Evolutionary conservation across 2,888 invertebrate genomes (phyloP), one percentile per base, ranked within the genome.

Genomic region (Plutella xylostella): DNA sequence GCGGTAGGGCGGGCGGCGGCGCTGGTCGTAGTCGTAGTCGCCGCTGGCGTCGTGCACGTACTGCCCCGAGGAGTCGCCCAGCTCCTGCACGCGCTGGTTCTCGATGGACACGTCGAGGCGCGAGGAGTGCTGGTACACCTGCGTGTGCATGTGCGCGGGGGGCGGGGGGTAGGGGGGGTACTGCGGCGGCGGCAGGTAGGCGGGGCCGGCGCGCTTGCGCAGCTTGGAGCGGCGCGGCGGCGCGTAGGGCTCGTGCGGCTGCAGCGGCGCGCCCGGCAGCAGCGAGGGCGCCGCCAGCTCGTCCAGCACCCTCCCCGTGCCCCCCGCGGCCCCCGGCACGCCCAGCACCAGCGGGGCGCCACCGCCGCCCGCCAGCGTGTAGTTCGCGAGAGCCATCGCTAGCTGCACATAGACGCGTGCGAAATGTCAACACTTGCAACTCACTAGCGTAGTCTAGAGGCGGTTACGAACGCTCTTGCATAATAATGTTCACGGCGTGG

Each of bases 371-470:
- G 75, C 68, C 50, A 76, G 60, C 55, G 82, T 74, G 52, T 75
- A 84, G 63, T 85, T 85, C 55, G 68, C 68, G 56, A 83, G 65
- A 56, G 80, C 80, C 83, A 85, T 79, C 58, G 66, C 65, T 72
- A 55, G 47, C 71, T 60, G 61, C 63, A 64, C 77, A 79, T 78
- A 70, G 69, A 71, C 55, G 63, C 60, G 51, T 34, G 38, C 18
- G 38, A 66, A 73, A 70, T 72, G 66, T 70, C 68, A 69, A 74
- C 65, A 34, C 30, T 11, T 15, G 68, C 54, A 55, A 63, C 61
- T 65, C 63, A 68, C 72, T 65, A 54, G 53, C 47, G 55, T 55
- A 48, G 54, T 52, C 45, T 44, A 55, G 56, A 54, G 55, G 60
- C 53, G 63, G 56, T 67, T 66, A 69, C 61, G 63, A 59, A 56